Percentiles rank a stretch among this genome's conserved stretches.
Evolutionary conservation across 2,797 vertebrate genomes (phyloP).

Genomic region (Heteromormyrus szaboi): DNA sequence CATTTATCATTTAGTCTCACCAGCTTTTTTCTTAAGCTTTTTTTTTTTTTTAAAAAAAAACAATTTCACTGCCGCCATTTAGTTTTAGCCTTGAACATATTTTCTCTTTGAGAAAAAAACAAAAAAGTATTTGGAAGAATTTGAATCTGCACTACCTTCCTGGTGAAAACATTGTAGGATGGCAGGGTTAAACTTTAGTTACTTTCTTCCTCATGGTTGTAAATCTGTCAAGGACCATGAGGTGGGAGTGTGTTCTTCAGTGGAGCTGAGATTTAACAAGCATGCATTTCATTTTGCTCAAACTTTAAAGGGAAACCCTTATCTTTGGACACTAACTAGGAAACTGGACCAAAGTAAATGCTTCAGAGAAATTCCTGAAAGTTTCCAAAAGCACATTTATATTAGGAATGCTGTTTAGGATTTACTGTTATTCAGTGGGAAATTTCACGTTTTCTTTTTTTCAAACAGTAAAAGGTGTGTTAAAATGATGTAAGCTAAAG

Average conservation of each 20-base stretch:
- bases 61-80: neutral
- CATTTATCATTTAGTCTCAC: neutral
- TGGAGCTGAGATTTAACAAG: conserved; percentile 15
- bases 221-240: conserved; percentile 8
- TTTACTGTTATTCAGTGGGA: neutral
- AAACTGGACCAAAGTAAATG: conserved; percentile 29
- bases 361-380: conserved; percentile 17
- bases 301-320: conserved; percentile 21
- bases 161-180: neutral
- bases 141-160: neutral
- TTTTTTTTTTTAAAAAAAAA: neutral
- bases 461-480: neutral
- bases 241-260: conserved; percentile 6
- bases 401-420: neutral
- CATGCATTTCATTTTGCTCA: conserved; percentile 23
- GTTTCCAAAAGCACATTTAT: conserved; percentile 5
- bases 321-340: conserved; percentile 17
- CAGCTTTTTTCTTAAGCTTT: neutral
- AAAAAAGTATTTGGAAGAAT: neutral
- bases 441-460: neutral
- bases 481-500: neutral
- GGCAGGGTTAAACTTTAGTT: neutral
- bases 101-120: neutral
- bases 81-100: neutral
- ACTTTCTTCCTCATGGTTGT: neutral